Evolutionary conservation across 2,888 invertebrate species (phyloP).

Genomic region (Odontocerum albicorne): DNA sequence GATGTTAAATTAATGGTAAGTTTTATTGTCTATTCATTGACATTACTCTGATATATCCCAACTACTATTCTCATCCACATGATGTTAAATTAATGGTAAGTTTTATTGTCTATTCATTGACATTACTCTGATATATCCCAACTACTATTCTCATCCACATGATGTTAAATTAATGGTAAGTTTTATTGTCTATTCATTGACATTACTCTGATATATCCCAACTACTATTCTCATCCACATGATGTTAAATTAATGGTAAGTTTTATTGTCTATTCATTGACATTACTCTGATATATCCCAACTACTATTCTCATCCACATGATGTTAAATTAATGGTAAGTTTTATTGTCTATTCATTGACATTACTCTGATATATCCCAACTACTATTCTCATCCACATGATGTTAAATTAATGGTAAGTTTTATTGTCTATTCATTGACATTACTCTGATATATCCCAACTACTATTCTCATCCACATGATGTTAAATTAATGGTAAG

Average conservation of each 20-base stretch:
- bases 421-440: too few relatives aligned
- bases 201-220: constrained; percentile 87
- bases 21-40: too few relatives aligned
- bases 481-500: constrained; percentile 74
- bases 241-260: constrained; percentile 74
- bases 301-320: constrained; percentile 74
- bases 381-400: constrained; percentile 74
- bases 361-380: constrained; percentile 87
- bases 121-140: constrained; percentile 87
- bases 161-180: constrained; percentile 74
- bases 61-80: constrained; percentile 74
- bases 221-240: constrained; percentile 74
- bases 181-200: too few relatives aligned
- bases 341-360: too few relatives aligned
- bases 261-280: too few relatives aligned
- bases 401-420: constrained; percentile 74
- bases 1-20: constrained; percentile 74
- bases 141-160: constrained; percentile 74
- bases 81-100: constrained; percentile 74
- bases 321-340: constrained; percentile 74
- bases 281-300: constrained; percentile 87
- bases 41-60: constrained; percentile 87
- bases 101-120: too few relatives aligned
- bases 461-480: constrained; percentile 74
- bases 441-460: constrained; percentile 87